Evolutionary conservation across 2,797 vertebrate genomes (phyloP), one percentile per base, ranked within the genome.

Genomic region (Sylvia borin): DNA sequence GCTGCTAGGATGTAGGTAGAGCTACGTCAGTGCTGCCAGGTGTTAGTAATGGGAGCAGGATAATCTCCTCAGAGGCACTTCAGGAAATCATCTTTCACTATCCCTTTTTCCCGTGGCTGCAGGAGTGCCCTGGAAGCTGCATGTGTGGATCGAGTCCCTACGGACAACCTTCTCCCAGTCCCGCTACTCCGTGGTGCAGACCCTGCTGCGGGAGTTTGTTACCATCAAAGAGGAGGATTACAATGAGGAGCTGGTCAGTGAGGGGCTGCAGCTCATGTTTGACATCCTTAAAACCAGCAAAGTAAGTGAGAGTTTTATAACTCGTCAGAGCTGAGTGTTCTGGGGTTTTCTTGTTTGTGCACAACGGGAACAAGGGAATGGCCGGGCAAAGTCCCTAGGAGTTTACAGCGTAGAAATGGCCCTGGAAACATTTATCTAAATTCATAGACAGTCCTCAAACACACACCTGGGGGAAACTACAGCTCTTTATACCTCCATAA

Each of bases 101-200:
- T 89, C 29, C 42, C 31, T 82, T 71, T 75, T 53, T 22, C 55
- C 67, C 61, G 51, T 82, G 94, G 43, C 67, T 42, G 15, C 97
- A 99, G 99, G 99, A 9, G 98, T 99, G 10, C 98, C 99, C 3
- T 99, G 99, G 99, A 99, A 99, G 95, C 98, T 99, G 17, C 99
- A 99, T 0, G 98, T 99, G 83, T 99, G 99, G 99, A 98, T 99
- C 9, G 99, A 99, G 94, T 99, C 99, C 1, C 98, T 99, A 12
- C 97, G 98, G 47, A 99, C 98, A 16, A 98, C 99, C 50, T 99
- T 99, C 97, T 98, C 98, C 67, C 99, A 99, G 97, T 99, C 98
- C 2, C 97, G 99, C 53, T 98, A 98, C 34, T 98, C 98, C 0
- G 98, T 99, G 36, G 98, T 98, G 9, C 98, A 99, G 72, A 98